Evolutionary conservation across 2,797 vertebrate genomes (phyloP).

Genomic region (Coracias cyanogaster): DNA sequence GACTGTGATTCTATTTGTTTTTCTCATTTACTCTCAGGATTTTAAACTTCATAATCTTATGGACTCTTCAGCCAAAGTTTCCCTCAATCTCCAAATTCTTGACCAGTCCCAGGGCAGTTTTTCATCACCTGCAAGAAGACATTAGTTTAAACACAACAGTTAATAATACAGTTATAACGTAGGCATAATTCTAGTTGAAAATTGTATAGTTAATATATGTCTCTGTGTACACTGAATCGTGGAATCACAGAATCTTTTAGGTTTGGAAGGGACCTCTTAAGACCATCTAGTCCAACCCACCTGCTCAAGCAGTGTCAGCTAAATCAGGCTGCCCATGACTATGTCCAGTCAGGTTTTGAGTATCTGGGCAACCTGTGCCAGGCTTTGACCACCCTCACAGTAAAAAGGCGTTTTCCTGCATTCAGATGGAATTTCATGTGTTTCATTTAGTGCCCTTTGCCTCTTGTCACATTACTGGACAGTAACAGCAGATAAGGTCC

Average conservation of each 20-base stretch:
- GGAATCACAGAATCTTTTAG: too few species aligned
- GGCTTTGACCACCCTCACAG: too few species aligned
- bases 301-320: neutral
- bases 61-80: neutral
- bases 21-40: neutral
- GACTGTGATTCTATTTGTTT: neutral
- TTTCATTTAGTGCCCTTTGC: neutral
- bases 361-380: too few species aligned
- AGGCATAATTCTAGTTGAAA: neutral
- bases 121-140: neutral
- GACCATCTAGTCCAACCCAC: neutral
- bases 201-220: neutral
- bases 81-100: neutral
- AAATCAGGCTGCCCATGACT: neutral
- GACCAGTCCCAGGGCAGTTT: neutral
- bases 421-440: too few species aligned
- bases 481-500: too few species aligned
- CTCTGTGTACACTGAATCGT: neutral
- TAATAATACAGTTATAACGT: neutral
- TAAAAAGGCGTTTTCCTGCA: too few species aligned
- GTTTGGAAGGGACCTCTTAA: neutral
- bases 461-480: neutral
- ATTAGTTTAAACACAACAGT: neutral
- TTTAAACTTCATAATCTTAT: neutral
- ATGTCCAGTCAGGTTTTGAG: too few species aligned